A percentile compares a stretch with the other conserved stretches of the same genome.
Conservation (phyloP, 1,140 invertebrate genomes). For the Drusus annulatus region DNA sequence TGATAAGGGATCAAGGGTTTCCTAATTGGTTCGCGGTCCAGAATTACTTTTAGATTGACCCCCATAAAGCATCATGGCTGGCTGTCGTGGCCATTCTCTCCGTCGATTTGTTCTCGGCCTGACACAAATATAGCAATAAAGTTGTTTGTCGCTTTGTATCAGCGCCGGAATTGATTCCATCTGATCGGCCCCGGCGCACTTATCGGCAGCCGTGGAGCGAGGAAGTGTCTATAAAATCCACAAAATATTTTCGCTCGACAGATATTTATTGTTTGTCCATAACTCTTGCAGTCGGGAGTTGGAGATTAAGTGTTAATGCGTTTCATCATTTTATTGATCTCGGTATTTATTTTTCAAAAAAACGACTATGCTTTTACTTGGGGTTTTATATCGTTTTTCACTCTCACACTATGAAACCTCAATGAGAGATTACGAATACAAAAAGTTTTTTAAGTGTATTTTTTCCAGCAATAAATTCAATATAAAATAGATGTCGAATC, state of each 20-base stretch:
- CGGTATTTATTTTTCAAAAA: no score
- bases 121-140: slow-evolving; percentile 55
- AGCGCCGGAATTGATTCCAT: slow-evolving; percentile 27
- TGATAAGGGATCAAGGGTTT: slow-evolving; percentile 9
- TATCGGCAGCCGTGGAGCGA: background rate
- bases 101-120: slow-evolving; percentile 41
- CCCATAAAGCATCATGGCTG: slow-evolving; percentile 53
- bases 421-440: no score
- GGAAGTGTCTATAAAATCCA: slow-evolving; percentile 22
- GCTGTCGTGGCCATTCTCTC: slow-evolving; percentile 49
- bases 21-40: slow-evolving; percentile 52
- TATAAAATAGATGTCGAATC: no score
- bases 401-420: no score
- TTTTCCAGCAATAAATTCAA: no score
- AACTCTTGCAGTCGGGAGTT: no score
- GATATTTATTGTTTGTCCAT: background rate
- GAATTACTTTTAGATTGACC: slow-evolving; percentile 57
- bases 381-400: no score
- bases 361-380: no score
- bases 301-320: no score
- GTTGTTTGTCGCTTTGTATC: slow-evolving; percentile 44
- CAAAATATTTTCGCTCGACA: slow-evolving; percentile 9
- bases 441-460: no score
- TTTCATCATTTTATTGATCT: no score
- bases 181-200: slow-evolving; percentile 10